These are phyloP conservation scores for Ageneiosus marmoratus DNA, from an alignment of 2,113 vertebrate species.

Conservation along the genomic window DNA sequence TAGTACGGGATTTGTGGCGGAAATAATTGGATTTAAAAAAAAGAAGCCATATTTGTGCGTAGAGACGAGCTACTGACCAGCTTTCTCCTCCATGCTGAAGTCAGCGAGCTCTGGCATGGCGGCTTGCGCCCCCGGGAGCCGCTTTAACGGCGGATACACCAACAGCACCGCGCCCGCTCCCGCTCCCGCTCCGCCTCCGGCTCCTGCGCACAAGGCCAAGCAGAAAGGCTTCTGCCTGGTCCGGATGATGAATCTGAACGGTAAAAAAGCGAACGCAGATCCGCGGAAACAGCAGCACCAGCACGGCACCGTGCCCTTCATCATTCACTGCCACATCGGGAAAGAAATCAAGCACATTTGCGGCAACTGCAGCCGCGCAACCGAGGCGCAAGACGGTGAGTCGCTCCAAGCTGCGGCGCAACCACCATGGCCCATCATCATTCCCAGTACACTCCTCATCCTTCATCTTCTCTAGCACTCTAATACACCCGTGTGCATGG, in stretches of 20 bases:
- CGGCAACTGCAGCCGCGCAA: constrained; percentile 97
- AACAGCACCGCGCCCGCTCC: constrained; percentile 50
- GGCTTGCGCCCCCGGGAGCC: constrained; percentile 69
- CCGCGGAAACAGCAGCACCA: constrained; percentile 58
- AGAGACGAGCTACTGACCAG: background rate
- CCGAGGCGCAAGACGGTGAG: constrained; percentile 92
- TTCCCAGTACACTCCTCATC: too few species aligned
- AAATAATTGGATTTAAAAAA: background rate
- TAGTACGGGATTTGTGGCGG: too few species aligned
- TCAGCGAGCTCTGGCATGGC: constrained; percentile 23
- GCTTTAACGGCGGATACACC: constrained; percentile 61
- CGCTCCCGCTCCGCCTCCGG: constrained; percentile 72
- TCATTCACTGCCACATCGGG: constrained; percentile 94
- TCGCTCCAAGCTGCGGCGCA: constrained; percentile 48
- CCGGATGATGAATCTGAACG: constrained; percentile 85
- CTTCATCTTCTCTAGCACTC: background rate
- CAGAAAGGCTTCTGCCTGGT: constrained; percentile 90
- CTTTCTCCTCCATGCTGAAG: constrained; percentile 14
- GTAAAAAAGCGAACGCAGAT: constrained; percentile 78
- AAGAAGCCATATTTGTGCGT: constrained; percentile 6
- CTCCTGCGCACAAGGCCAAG: constrained; percentile 72
- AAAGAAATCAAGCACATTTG: constrained; percentile 99
- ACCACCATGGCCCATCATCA: background rate
- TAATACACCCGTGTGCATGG: too few species aligned
- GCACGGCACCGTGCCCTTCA: constrained; percentile 88